Base-by-base conservation (phyloP, 1,140 invertebrate species). In the Acyrthosiphon pisum region DNA sequence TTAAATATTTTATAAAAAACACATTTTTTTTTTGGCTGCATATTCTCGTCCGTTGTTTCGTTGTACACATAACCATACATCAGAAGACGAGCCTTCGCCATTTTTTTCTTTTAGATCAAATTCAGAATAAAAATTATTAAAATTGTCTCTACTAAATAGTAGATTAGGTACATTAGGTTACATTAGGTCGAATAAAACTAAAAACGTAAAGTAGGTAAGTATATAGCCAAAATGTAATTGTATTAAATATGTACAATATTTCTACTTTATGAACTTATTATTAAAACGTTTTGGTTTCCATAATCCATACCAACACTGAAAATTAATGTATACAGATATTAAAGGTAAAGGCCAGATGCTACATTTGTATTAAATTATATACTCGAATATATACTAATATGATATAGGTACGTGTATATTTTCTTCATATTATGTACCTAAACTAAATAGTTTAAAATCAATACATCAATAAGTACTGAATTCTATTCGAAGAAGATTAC, bases 51-150 rank as follows among this genome's bases (percentile, higher is more conserved):
- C 96, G 94, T 96, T 96, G 94, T 95, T 94, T 93, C 95, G 95
- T 93, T 96, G 95, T 94, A 97, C 95, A 95, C 96, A 97, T 96
- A 96, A 96, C 90, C 97, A 95, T 30, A 97, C 97, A 94, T 97
- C 96, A 0, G 97, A 97, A 95, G 97, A 97, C 23, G 96, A 96
- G 11, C 97, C 97, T 95, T 96, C 96, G 0, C 96, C 96, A 93
- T 96, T 96, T 96, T 97, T 97, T 14, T 81, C 9, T 11, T 37
- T 48, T 14, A 92, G 7, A 2, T 50, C 44, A 22, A 53, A 92
- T 18, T 83, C 23, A 7, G 14, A 8, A 1, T 4, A 53, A 53
- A 92, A 92, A 37, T 26, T 20, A 35, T 81, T 30, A 30, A 26
- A 26, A 23, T n/a, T 48, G 7, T 30, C 37, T n/a, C 35, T 30